Evolutionary conservation across 2,113 vertebrate genomes (phyloP).

Genomic region (Pungitius pungitius): DNA sequence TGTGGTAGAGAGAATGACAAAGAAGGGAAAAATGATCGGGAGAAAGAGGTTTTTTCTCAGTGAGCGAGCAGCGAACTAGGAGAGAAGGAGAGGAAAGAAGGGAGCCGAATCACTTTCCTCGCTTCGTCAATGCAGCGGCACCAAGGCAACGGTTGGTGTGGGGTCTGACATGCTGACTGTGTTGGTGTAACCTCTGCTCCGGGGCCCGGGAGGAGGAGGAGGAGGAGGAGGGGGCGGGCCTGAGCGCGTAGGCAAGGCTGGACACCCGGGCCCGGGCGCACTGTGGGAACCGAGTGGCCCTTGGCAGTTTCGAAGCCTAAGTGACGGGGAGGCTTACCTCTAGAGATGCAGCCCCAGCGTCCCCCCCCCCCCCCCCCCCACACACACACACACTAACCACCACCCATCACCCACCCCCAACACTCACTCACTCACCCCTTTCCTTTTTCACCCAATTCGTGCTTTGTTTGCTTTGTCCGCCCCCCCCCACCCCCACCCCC

Average conservation of each 20-base stretch:
- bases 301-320: slow-evolving; percentile 71
- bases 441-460: slow-evolving; percentile 63
- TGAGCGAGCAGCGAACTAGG: slow-evolving; percentile 51
- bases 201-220: slow-evolving; percentile 56
- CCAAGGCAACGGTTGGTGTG: slow-evolving; percentile 82
- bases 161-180: slow-evolving; percentile 80
- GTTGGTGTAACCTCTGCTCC: slow-evolving; percentile 85
- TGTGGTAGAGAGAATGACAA: slow-evolving; percentile 70
- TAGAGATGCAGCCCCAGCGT: slow-evolving; percentile 63
- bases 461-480: slow-evolving; percentile 83
- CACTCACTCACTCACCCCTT: slow-evolving; percentile 55
- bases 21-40: slow-evolving; percentile 63
- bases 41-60: neutral
- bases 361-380: slow-evolving; percentile 6
- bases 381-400: slow-evolving; percentile 5
- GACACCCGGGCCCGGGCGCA: slow-evolving; percentile 57
- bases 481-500: slow-evolving; percentile 70
- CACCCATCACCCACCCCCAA: slow-evolving; percentile 36
- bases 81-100: slow-evolving; percentile 50
- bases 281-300: slow-evolving; percentile 74
- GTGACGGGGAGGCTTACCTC: slow-evolving; percentile 70
- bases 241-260: slow-evolving; percentile 65
- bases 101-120: slow-evolving; percentile 71
- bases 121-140: slow-evolving; percentile 67
- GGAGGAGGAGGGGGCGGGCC: slow-evolving; percentile 32